Percentiles rank a stretch among this genome's conserved stretches.
Conservation (phyloP, 2,797 vertebrate genomes). For the Varecia variegata region DNA sequence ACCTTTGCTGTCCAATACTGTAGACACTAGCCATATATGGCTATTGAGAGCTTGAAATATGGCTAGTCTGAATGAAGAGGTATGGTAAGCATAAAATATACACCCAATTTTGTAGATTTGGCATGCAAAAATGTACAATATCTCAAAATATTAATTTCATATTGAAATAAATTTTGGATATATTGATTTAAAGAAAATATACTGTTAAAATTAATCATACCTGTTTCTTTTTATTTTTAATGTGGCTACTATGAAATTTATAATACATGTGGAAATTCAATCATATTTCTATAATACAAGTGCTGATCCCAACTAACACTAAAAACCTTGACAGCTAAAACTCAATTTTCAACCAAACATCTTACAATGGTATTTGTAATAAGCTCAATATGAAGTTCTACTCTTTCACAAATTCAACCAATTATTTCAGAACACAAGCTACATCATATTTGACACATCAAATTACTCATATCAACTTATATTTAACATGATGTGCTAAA, state of each 20-base stretch:
- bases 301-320: background rate
- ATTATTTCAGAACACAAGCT: background rate
- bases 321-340: constrained; percentile 41
- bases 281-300: background rate
- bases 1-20: background rate
- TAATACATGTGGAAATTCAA: background rate
- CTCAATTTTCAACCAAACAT: constrained; percentile 7
- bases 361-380: background rate
- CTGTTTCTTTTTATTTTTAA: background rate
- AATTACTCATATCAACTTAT: constrained; percentile 31
- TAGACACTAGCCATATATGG: background rate
- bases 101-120: background rate
- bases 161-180: background rate
- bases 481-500: constrained; percentile 15
- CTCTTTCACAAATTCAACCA: constrained; percentile 27
- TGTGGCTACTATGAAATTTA: background rate
- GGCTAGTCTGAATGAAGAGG: background rate
- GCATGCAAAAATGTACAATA: background rate
- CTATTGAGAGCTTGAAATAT: background rate
- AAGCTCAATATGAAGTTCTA: background rate
- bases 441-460: background rate
- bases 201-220: constrained; percentile 16
- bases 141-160: background rate
- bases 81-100: background rate
- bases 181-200: constrained; percentile 12